Evolutionary conservation across 2,113 vertebrate genomes (phyloP).

Genomic region (Sisor rabdophorus): DNA sequence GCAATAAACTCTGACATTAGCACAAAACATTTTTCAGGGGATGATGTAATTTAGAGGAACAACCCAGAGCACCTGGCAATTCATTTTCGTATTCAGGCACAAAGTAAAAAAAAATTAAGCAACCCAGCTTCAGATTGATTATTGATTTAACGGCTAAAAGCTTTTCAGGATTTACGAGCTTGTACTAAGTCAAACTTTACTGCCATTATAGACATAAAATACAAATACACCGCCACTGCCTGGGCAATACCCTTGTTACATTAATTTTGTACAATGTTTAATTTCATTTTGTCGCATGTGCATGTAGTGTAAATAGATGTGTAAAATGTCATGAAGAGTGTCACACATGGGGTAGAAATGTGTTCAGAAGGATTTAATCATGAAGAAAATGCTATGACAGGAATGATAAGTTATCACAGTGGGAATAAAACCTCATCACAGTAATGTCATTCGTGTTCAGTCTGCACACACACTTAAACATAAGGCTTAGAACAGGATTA

Average conservation of each 20-base stretch:
- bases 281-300: neutral
- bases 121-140: neutral
- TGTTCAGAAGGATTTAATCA: constrained; percentile 33
- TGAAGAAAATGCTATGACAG: constrained; percentile 1
- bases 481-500: too few species aligned
- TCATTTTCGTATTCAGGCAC: neutral
- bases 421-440: constrained; percentile 10
- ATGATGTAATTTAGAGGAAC: constrained; percentile 1
- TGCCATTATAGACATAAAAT: neutral
- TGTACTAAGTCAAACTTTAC: neutral
- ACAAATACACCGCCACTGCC: neutral
- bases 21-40: neutral
- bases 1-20: constrained; percentile 2
- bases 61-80: neutral
- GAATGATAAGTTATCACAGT: constrained; percentile 24
- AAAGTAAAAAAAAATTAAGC: neutral
- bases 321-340: constrained; percentile 8
- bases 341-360: neutral
- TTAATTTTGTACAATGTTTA: neutral
- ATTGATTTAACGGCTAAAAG: constrained; percentile 4
- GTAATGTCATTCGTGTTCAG: constrained; percentile 31
- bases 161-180: neutral
- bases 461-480: constrained; percentile 14
- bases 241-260: neutral
- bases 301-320: constrained; percentile 1